Conservation (phyloP, 2,797 vertebrate genomes). For the Eulemur albifrons region DNA sequence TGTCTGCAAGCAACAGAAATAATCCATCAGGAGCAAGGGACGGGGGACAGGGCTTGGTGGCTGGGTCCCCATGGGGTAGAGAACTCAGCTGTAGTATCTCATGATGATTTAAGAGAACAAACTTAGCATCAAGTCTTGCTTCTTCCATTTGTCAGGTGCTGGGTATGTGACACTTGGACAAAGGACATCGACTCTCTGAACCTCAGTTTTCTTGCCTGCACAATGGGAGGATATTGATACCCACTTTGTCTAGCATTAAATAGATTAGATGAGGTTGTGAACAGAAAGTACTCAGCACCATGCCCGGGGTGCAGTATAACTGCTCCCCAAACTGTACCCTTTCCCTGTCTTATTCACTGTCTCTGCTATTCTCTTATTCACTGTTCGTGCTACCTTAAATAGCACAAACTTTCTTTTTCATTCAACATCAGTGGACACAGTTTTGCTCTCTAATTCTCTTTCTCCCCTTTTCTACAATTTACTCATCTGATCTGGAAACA, state of each 20-base stretch:
- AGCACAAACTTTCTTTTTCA: background rate
- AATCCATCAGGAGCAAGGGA: background rate
- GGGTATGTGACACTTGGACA: background rate
- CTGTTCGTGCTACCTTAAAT: no score
- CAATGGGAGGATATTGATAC: background rate
- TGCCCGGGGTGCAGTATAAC: no score
- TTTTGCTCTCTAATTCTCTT: background rate
- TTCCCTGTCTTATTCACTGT: background rate
- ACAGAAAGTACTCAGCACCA: background rate
- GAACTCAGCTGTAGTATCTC: background rate
- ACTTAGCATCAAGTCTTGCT: background rate
- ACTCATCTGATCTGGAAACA: background rate
- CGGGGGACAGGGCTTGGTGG: background rate
- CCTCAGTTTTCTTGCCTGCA: background rate
- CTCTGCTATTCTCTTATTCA: background rate
- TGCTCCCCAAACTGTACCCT: no score
- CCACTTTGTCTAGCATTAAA: background rate
- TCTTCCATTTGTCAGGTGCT: background rate
- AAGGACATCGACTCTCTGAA: background rate
- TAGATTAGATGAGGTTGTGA: background rate
- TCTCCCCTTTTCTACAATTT: background rate
- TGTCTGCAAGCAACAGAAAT: background rate
- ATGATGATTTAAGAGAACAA: background rate
- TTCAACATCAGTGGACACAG: background rate
- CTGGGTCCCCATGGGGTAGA: background rate